Evolutionary conservation across 30 jellyfish, hydroid and myxozoan species (phyloP).

Genomic region (Sanderia malayensis): DNA sequence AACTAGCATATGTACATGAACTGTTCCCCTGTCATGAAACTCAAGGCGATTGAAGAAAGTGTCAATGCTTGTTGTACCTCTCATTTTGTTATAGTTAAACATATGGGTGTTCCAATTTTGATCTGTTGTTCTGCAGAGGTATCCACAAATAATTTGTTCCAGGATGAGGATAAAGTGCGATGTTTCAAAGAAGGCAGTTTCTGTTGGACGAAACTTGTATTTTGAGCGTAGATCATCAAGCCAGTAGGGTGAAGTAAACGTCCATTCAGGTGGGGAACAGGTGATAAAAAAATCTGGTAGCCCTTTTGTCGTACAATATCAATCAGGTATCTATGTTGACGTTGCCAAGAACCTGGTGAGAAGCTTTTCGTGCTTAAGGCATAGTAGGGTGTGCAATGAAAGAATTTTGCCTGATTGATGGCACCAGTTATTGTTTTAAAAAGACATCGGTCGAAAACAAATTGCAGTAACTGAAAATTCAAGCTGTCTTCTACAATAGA

Average conservation of each 20-base stretch:
- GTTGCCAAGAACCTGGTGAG: slow-evolving; percentile 24
- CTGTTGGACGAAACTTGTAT: background rate
- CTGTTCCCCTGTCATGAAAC: slow-evolving; percentile 27
- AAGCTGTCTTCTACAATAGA: slow-evolving; percentile 12
- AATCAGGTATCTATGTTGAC: slow-evolving; percentile 35
- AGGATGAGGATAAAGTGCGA: slow-evolving; percentile 7
- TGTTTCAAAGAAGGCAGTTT: background rate
- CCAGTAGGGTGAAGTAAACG: slow-evolving; percentile 12
- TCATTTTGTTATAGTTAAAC: no score
- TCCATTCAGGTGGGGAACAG: no score
- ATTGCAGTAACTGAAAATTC: slow-evolving; percentile 18
- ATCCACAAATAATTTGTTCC: slow-evolving; percentile 42
- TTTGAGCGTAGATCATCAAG: background rate
- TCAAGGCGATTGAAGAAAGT: slow-evolving; percentile 36
- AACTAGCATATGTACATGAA: slow-evolving; percentile 30
- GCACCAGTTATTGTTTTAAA: slow-evolving; percentile 18
- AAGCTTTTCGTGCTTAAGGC: slow-evolving; percentile 16
- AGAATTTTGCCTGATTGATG: background rate
- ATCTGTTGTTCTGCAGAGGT: slow-evolving; percentile 23
- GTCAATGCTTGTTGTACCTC: no score
- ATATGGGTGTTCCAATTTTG: no score
- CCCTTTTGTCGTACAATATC: slow-evolving; percentile 25
- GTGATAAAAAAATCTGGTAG: no score
- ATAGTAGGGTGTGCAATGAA: background rate
- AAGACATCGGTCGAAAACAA: slow-evolving; percentile 30